A percentile compares a stretch with the other conserved stretches of the same genome.
Evolutionary conservation across 1,140 invertebrate species (phyloP).

Genomic region (Heliconius nattereri): DNA sequence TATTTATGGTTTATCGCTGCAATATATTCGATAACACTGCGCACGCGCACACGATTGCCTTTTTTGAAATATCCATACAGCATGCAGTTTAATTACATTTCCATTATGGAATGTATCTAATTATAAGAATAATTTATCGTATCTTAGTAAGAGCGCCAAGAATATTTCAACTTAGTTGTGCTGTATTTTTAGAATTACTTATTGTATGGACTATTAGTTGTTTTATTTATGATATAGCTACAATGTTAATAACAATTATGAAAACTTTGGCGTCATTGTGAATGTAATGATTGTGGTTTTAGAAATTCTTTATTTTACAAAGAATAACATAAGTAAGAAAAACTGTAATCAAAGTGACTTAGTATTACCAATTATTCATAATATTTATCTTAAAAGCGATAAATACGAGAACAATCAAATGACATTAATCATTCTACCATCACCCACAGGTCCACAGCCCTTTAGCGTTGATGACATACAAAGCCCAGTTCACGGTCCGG

Average conservation of each 20-base stretch:
- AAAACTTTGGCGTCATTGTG: neutral
- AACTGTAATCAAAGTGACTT: too few relatives aligned
- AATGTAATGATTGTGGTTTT: too few relatives aligned
- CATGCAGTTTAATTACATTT: conserved; percentile 20
- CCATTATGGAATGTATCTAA: conserved; percentile 3
- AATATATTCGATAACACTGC: conserved; percentile 31
- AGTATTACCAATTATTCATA: too few relatives aligned
- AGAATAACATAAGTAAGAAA: too few relatives aligned
- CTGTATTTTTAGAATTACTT: conserved; percentile 1
- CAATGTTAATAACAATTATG: neutral
- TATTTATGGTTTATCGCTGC: conserved; percentile 43
- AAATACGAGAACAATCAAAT: conserved; percentile 2
- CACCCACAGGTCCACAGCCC: neutral
- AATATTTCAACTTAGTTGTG: neutral
- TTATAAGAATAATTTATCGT: conserved; percentile 9
- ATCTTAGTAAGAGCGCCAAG: neutral
- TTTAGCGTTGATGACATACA: neutral
- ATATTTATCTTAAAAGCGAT: neutral
- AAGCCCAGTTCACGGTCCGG: neutral
- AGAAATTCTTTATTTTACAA: too few relatives aligned
- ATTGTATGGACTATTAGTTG: neutral
- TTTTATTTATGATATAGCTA: conserved; percentile 7
- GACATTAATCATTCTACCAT: neutral
- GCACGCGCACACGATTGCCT: conserved; percentile 25
- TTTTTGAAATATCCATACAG: conserved; percentile 22